Conservation (phyloP, 2,888 invertebrate genomes). For the Macaria notata region DNA sequence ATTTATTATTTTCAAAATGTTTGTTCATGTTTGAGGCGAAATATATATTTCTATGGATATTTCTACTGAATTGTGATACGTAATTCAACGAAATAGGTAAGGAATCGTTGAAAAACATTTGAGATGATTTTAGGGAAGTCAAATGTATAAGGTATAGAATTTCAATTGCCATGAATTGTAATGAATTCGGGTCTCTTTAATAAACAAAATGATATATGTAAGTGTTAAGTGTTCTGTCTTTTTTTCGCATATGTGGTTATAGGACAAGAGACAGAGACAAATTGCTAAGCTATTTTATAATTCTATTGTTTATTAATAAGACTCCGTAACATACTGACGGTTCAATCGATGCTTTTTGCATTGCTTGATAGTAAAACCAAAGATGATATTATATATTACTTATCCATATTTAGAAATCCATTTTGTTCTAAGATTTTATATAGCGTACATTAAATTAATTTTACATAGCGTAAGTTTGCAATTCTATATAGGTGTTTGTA, state of each 20-base stretch:
- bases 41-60: background rate
- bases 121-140: too few species aligned
- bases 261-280: too few species aligned
- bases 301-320: too few species aligned
- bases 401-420: conserved; percentile 45
- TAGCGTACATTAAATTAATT: conserved; percentile 37
- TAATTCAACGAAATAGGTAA: conserved; percentile 3
- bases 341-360: conserved; percentile 31
- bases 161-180: conserved; percentile 8
- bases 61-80: conserved; percentile 1
- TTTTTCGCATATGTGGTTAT: too few species aligned
- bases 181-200: background rate
- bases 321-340: too few species aligned
- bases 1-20: too few species aligned
- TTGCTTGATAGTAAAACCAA: conserved; percentile 63
- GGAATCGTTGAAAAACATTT: background rate
- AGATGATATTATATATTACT: conserved; percentile 73
- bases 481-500: conserved; percentile 15
- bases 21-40: too few species aligned
- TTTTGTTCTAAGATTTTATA: conserved; percentile 44
- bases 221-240: too few species aligned
- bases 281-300: too few species aligned
- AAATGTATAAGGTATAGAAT: background rate
- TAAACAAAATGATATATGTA: too few species aligned
- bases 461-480: conserved; percentile 26